Base-by-base conservation (phyloP, 1,140 invertebrate species). In the Nephotettix cincticeps region DNA sequence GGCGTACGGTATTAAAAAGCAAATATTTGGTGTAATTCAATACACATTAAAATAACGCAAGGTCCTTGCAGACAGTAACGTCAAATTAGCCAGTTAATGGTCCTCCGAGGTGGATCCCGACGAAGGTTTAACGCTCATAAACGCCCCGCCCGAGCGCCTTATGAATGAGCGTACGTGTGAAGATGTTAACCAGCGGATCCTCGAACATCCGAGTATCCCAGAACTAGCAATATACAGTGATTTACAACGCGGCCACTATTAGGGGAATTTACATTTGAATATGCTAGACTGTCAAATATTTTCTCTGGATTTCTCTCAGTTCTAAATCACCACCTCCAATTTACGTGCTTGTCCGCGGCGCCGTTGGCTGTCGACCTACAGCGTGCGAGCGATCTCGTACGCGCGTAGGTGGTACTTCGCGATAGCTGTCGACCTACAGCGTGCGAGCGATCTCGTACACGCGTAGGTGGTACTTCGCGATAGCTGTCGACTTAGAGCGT, bases 201-300 rank as follows among this genome's bases (percentile, higher is more conserved):
- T 6, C 4, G 47, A 51, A 51, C 17, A 51, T 36, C 17, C 17
- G 21, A 51, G 6, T 23, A n/a, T n/a, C 47, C 47, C 21, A 23
- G 21, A 51, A 51, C 47, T 51, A 51, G 47, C 21, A 51, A 51
- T 51, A 51, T 51, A 51, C 21, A 6, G 47, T 51, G 47, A 51
- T 51, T 51, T 51, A 51, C 47, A 11, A 51, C 47, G 21, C 3
- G n/a, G 3, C 17, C 47, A 51, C 47, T 51, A 51, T 51, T 51
- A 51, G 47, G 47, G 47, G 47, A 51, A 51, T 51, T 51, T 19
- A 51, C 47, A 51, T 51, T 51, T 51, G 47, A 51, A 51, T 51
- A 51, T 51, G 47, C 47, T 51, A 51, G 47, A 51, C 47, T 51
- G 47, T 51, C 47, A 51, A 51, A 51, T 51, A 51, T 51, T 51